Percentiles rank a stretch among this genome's conserved stretches.
Conservation (phyloP, 2,888 invertebrate genomes). For the Plutella xylostella region DNA sequence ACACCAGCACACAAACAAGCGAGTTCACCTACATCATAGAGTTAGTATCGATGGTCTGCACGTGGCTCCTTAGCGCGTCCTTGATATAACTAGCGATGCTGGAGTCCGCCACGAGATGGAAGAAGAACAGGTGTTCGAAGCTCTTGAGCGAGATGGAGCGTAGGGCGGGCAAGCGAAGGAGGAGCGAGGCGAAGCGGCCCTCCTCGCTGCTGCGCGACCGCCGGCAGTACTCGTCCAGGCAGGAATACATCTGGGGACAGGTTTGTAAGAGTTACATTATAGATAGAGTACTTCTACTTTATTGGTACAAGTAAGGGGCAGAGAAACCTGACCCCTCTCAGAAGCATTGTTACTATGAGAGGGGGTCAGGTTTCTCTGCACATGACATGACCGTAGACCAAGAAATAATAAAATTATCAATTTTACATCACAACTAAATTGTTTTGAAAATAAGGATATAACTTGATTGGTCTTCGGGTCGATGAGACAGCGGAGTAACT, state of each 20-base stretch:
- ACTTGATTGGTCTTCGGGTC: too few relatives aligned
- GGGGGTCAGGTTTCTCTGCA: too few relatives aligned
- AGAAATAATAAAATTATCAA: too few relatives aligned
- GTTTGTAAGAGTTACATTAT: background rate
- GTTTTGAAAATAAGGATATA: too few relatives aligned
- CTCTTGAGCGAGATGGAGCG: conserved; percentile 94
- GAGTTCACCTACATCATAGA: conserved; percentile 29
- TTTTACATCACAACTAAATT: too few relatives aligned
- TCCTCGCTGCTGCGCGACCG: conserved; percentile 90
- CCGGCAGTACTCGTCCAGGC: conserved; percentile 95
- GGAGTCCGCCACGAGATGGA: conserved; percentile 89
- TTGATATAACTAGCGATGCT: conserved; percentile 87
- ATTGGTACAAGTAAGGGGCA: background rate
- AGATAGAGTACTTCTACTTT: background rate
- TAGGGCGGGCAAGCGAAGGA: conserved; percentile 89
- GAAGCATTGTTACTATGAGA: too few relatives aligned
- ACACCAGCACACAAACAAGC: background rate
- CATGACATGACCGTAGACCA: too few relatives aligned
- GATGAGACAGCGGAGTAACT: too few relatives aligned
- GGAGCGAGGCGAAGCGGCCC: conserved; percentile 94
- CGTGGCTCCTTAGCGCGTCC: conserved; percentile 79
- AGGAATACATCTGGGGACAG: conserved; percentile 77
- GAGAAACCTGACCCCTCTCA: background rate
- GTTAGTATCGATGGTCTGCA: conserved; percentile 56
- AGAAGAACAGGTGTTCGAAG: conserved; percentile 94